Percentiles rank a stretch among this genome's conserved stretches.
Conservation (phyloP, 2,113 vertebrate genomes). For the Dasyprocta punctata region DNA sequence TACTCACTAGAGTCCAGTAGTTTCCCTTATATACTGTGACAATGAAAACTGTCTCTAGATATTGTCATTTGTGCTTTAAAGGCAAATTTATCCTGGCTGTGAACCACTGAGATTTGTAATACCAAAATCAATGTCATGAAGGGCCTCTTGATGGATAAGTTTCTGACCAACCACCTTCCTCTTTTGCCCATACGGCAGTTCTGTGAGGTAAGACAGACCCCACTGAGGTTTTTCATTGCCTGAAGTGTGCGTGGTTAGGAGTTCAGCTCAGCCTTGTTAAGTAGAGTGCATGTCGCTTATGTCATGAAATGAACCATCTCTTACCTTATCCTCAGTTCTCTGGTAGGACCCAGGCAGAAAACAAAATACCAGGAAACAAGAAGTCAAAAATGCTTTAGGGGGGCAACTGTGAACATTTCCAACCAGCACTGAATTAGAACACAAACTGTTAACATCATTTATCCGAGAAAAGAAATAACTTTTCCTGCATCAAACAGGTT, state of each 20-base stretch:
- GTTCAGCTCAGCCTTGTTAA: not conserved
- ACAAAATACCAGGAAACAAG: conserved; percentile 17
- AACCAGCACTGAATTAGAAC: not conserved
- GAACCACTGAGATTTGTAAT: not conserved
- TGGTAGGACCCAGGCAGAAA: not conserved
- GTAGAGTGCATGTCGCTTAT: not conserved
- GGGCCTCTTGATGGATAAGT: not conserved
- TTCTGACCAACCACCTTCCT: not conserved
- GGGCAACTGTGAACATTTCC: not conserved
- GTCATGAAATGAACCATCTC: not conserved
- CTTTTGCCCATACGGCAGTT: not conserved
- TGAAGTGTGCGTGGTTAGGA: fast-evolving
- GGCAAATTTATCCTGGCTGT: not conserved
- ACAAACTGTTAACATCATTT: not conserved
- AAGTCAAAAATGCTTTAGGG: not conserved
- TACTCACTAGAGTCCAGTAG: not conserved
- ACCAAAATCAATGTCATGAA: not conserved
- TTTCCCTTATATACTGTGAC: not conserved
- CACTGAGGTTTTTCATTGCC: too few relatives aligned
- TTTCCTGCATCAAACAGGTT: not conserved
- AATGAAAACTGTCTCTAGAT: not conserved
- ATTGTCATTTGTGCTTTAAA: not conserved
- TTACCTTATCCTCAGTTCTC: not conserved
- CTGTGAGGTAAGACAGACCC: not conserved
- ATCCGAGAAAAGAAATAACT: not conserved